phyloP scores from a whole-genome alignment of 2,113 vertebrate genomes.

The Scortum barcoo region DNA sequence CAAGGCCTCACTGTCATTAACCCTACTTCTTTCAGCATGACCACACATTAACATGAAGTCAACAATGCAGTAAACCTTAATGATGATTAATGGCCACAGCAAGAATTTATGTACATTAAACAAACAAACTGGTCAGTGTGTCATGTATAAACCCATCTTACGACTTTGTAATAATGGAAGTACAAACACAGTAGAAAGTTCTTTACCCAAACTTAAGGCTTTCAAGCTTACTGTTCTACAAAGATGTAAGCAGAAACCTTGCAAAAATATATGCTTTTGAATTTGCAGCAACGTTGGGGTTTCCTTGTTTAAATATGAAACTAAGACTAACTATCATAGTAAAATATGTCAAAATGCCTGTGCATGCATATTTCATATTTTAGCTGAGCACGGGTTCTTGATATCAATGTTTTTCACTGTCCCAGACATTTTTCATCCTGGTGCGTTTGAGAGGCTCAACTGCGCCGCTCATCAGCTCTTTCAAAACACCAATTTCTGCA shows the following conservation, averaged over 20 bases:
- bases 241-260: slow-evolving; percentile 52
- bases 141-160: slow-evolving; percentile 43
- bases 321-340: slow-evolving; percentile 19
- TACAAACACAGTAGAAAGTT: slow-evolving; percentile 67
- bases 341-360: slow-evolving; percentile 51
- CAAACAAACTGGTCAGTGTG: slow-evolving; percentile 22
- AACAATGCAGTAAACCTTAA: slow-evolving; percentile 37
- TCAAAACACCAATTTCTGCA: slow-evolving; percentile 6
- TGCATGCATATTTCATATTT: slow-evolving; percentile 55
- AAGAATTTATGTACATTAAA: slow-evolving; percentile 54
- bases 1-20: slow-evolving; percentile 47
- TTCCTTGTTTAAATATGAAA: slow-evolving; percentile 58
- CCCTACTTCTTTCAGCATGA: slow-evolving; percentile 34
- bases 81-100: slow-evolving; percentile 36
- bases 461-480: slow-evolving; percentile 24
- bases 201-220: slow-evolving; percentile 37
- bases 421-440: slow-evolving; percentile 16
- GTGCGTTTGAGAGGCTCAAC: slow-evolving; percentile 5
- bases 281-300: slow-evolving; percentile 40
- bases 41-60: slow-evolving; percentile 30
- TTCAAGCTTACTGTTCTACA: slow-evolving; percentile 30
- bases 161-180: slow-evolving; percentile 31
- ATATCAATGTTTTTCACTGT: slow-evolving; percentile 33
- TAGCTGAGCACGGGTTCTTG: slow-evolving; percentile 24
- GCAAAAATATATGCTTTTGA: slow-evolving; percentile 70